A percentile compares a stretch with the other conserved stretches of the same genome.
Conservation (phyloP, 2,797 vertebrate genomes). For the Xyrichtys novacula region DNA sequence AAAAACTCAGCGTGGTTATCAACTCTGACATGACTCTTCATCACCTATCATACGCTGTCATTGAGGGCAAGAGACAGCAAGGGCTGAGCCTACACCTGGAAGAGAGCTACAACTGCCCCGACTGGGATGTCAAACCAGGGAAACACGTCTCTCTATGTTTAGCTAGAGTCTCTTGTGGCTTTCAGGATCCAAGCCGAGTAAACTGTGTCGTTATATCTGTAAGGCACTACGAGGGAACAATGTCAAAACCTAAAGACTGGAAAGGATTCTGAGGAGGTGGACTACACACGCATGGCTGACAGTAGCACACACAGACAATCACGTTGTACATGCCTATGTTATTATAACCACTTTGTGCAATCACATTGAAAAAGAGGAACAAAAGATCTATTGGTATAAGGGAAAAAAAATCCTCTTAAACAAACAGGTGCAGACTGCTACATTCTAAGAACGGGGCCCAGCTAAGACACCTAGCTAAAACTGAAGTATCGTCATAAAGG, state of each 20-base stretch:
- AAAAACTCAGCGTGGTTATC: constrained; percentile 61
- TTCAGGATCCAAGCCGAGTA: constrained; percentile 89
- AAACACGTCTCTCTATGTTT: constrained; percentile 70
- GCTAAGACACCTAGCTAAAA: constrained; percentile 86
- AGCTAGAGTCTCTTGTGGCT: constrained; percentile 83
- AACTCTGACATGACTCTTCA: constrained; percentile 63
- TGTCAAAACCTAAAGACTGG: constrained; percentile 88
- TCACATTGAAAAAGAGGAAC: constrained; percentile 87
- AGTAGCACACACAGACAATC: constrained; percentile 90
- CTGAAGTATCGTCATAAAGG: constrained; percentile 80
- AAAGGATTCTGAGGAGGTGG: constrained; percentile 85
- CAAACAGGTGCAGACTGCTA: constrained; percentile 90
- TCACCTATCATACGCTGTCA: constrained; percentile 52
- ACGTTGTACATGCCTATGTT: constrained; percentile 94
- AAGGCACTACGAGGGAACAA: constrained; percentile 99
- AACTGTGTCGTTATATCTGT: constrained; percentile 91
- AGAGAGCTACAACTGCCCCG: constrained; percentile 77
- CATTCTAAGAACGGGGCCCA: constrained; percentile 90
- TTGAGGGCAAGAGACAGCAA: constrained; percentile 71
- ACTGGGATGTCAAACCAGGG: constrained; percentile 76
- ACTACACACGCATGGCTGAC: constrained; percentile 87
- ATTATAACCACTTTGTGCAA: constrained; percentile 95
- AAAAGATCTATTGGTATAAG: constrained; percentile 92
- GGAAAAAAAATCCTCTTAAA: constrained; percentile 80
- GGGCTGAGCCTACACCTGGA: constrained; percentile 83